A percentile compares a stretch with the other conserved stretches of the same genome.
Conservation (phyloP, 2,888 invertebrate genomes). For the Auanema freiburgensis region DNA sequence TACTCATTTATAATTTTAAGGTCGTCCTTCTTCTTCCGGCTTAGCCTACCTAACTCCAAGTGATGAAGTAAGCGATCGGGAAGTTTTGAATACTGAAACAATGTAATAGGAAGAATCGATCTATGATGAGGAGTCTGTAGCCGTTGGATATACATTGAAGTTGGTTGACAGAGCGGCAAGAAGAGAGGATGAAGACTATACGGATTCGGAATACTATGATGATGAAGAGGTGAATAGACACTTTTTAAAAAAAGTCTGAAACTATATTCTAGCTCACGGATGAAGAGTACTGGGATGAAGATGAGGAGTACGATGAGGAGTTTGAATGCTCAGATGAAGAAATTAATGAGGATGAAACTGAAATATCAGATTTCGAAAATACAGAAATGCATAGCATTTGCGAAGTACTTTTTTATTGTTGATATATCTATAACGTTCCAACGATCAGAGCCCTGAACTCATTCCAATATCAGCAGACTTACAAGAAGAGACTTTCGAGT, state of each 20-base stretch:
- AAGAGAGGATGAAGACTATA: conserved; percentile 50
- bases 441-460: background rate
- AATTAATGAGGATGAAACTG: conserved; percentile 34
- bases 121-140: conserved; percentile 40
- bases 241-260: too few relatives aligned
- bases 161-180: conserved; percentile 53
- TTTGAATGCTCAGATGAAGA: conserved; percentile 32
- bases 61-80: background rate
- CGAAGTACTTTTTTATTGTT: background rate
- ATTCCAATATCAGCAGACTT: conserved; percentile 6
- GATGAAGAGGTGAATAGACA: conserved; percentile 24
- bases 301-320: conserved; percentile 40
- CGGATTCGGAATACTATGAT: conserved; percentile 42
- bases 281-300: conserved; percentile 51
- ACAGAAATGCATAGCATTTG: background rate
- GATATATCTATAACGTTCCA: background rate
- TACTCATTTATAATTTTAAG: background rate
- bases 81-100: background rate
- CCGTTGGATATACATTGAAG: conserved; percentile 57
- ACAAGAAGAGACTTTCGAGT: conserved; percentile 11
- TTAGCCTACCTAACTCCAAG: background rate
- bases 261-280: conserved; percentile 26
- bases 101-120: background rate
- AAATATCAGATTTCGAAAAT: conserved; percentile 21
- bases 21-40: background rate